A percentile compares a stretch with the other conserved stretches of the same genome.
Conservation (phyloP, 2,888 invertebrate genomes). For the Rotaria macrura region DNA sequence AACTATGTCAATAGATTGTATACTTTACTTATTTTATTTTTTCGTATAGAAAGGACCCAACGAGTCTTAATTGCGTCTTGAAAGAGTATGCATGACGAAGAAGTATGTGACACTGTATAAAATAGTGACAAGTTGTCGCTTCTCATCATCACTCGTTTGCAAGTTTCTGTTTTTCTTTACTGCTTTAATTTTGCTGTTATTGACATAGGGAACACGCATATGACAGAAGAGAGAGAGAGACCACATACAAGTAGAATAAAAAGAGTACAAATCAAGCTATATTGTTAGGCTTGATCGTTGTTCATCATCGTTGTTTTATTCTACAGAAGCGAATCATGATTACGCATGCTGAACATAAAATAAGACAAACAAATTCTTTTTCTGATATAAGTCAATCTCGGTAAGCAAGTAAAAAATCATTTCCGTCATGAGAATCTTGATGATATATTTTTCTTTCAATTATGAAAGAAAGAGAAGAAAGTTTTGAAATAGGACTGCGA, state of each 20-base stretch:
- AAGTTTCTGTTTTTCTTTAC: background rate
- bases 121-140: background rate
- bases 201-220: background rate
- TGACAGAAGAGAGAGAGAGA: background rate
- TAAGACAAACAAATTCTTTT: background rate
- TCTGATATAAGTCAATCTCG: background rate
- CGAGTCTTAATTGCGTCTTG: background rate
- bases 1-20: background rate
- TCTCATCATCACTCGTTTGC: background rate
- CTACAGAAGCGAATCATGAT: background rate
- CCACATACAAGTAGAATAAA: background rate
- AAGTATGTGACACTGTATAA: background rate
- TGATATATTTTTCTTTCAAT: background rate
- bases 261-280: background rate
- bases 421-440: background rate
- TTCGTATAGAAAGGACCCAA: background rate
- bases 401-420: background rate
- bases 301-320: background rate
- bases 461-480: background rate
- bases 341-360: background rate
- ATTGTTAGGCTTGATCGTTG: background rate
- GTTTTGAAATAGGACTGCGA: background rate
- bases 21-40: background rate
- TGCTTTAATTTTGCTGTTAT: background rate
- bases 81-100: background rate